Evolutionary conservation across 2,113 vertebrate species (phyloP), one percentile per base, ranked within the genome.

Genomic region (Atherinomorus stipes): DNA sequence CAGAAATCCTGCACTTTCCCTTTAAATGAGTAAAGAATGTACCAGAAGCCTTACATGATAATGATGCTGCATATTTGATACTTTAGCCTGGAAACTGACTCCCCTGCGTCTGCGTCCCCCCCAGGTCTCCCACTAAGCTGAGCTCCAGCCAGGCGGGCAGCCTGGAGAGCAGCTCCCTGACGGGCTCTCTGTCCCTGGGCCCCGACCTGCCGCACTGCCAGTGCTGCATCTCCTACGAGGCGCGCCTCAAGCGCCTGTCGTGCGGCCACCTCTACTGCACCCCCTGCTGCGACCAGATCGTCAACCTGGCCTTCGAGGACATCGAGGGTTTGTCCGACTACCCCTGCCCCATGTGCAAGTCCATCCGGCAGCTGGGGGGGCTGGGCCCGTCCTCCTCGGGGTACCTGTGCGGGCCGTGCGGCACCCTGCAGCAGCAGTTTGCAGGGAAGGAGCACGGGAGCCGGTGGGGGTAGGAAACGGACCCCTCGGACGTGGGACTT

Each of bases 251-350:
- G 80, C 92, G 94, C 23, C 92, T 95, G 37, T 94, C 93, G 63
- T 94, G 94, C 5, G 93, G 93, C 4, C 94, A 94, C 82, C 78
- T 93, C 9, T 94, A 92, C 89, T 94, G 94, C 60, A 87, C 81
- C 83, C 54, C 93, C 64, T 94, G 93, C 89, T 81, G 91, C 8
- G 89, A 93, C 80, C 93, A 90, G 73, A 94, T 94, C 25, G 94
- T 95, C 87, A 94, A 94, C 92, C 78, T 93, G 84, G 94, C 94
- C 67, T 94, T 94, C 25, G 89, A 93, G 57, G 93, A 94, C 86
- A 94, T 94, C 21, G 94, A 95, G 88, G 94, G 94, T 7, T 90
- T 95, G 53, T 88, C 90, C 0, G 91, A 94, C 67, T 95, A 93
- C 86, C 93, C 93, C 54, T 94, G 94, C 66, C 94, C 94, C 75